Percentiles rank a stretch among this genome's conserved stretches.
Conservation (phyloP, 2,888 invertebrate species). For the Drosophila merina region DNA sequence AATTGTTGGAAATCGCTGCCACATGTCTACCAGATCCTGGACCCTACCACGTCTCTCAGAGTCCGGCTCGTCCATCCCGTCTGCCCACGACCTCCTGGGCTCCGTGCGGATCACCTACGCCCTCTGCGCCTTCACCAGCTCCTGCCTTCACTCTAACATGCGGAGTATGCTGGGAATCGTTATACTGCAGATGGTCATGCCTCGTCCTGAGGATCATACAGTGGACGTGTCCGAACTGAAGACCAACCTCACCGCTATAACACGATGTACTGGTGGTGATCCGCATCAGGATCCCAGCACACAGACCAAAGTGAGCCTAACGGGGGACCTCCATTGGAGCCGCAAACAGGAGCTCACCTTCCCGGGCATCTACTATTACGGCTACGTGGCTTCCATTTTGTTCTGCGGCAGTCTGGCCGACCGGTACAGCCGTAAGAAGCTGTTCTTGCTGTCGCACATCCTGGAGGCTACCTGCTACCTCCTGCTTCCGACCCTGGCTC, state of each 20-base stretch:
- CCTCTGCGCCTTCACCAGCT: conserved; percentile 81
- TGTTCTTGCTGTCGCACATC: conserved; percentile 81
- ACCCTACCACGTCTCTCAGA: conserved; percentile 36
- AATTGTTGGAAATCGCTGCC: not conserved
- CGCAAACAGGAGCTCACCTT: conserved; percentile 85
- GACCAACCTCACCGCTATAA: conserved; percentile 10
- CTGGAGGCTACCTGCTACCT: conserved; percentile 83
- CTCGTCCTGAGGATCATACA: conserved; percentile 57
- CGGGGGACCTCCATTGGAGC: conserved; percentile 85
- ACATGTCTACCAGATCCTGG: conserved; percentile 62
- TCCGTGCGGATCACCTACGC: conserved; percentile 83
- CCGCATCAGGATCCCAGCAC: not conserved
- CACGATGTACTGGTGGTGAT: conserved; percentile 10
- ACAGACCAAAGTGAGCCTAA: not conserved
- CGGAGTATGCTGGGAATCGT: conserved; percentile 85
- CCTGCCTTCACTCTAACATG: conserved; percentile 82
- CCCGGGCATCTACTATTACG: conserved; percentile 86
- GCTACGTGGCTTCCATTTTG: conserved; percentile 83
- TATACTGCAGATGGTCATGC: conserved; percentile 86
- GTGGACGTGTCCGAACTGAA: not conserved
- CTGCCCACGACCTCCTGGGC: conserved; percentile 57
- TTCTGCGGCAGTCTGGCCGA: conserved; percentile 83
- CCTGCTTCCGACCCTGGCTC: conserved; percentile 84
- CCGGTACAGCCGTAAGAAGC: conserved; percentile 83
- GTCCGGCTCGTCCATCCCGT: conserved; percentile 1